Base-by-base conservation (phyloP, 1,140 invertebrate species). In the Drosophila virilis region DNA sequence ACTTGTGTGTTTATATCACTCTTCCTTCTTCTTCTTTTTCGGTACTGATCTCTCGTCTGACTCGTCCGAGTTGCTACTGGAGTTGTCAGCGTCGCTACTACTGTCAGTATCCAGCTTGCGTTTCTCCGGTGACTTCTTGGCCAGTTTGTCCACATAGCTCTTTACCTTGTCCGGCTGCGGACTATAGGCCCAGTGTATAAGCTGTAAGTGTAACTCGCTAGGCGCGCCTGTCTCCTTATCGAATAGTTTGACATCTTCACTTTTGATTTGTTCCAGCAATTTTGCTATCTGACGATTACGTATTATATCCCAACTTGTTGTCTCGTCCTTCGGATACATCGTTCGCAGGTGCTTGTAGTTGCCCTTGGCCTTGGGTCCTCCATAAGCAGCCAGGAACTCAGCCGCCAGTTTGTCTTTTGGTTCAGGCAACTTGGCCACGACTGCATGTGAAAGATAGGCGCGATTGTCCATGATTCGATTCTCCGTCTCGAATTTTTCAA, bases 171-270 rank as follows among this genome's bases (percentile, higher is more conserved):
- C 92, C 35, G 93, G 92, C 61, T 94, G 93, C 7, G 95, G 95
- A 59, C 94, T 95, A 80, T 95, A 95, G 0, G 94, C 94, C 95
- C 95, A 95, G 15, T 95, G 84, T 64, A 95, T 93, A 68, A 95
- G 86, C 68, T 94, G 90, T 65, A 95, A 72, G 66, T 95, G 95
- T 45, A 94, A 93, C 15, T 93, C 88, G 7, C 94, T 94, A 2
- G 95, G 95, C 57, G 94, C 92, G 40, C 94, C 94, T 10, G 64
- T 64, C 58, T 94, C 93, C 1, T 93, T 91, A 17, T 94, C 93
- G 83, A 95, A 95, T 2, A 95, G 90, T 76, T 95, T 94, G 4
- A 85, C 80, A 55, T 86, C 78, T 54, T 92, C 83, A 32, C 86
- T 91, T 43, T 92, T 93, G 80, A 95, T 93, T 89, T 93, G 93